Percentiles rank a stretch among this genome's conserved stretches.
These are phyloP conservation scores for Drosophila guanche DNA, from an alignment of 1,140 invertebrate species.

Conservation along the genomic window DNA sequence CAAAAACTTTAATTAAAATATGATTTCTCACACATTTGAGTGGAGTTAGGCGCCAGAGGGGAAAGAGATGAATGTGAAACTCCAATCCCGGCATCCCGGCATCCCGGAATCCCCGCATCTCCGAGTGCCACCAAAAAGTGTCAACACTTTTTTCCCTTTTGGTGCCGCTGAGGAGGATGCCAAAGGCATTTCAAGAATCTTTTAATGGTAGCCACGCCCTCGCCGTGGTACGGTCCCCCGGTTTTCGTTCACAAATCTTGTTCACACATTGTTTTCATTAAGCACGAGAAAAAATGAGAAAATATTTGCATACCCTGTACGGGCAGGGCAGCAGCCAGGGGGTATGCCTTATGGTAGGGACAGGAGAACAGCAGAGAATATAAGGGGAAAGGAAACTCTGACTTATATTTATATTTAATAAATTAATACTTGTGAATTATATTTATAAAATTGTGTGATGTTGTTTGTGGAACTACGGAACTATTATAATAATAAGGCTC, in stretches of 20 bases:
- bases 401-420: too few relatives aligned
- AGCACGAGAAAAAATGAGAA: slow-evolving; percentile 50
- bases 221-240: slow-evolving; percentile 12
- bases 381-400: too few relatives aligned
- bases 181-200: slow-evolving; percentile 62
- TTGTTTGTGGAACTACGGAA: too few relatives aligned
- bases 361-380: too few relatives aligned
- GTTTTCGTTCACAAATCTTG: slow-evolving; percentile 58
- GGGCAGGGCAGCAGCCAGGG: too few relatives aligned
- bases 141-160: slow-evolving; percentile 50
- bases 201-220: slow-evolving; percentile 66
- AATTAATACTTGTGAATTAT: too few relatives aligned
- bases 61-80: slow-evolving; percentile 1
- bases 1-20: slow-evolving; percentile 69
- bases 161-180: slow-evolving; percentile 2
- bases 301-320: slow-evolving; percentile 53
- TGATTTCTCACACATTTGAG: slow-evolving; percentile 66
- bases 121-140: slow-evolving; percentile 27
- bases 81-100: not conserved
- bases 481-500: too few relatives aligned
- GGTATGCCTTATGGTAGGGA: too few relatives aligned
- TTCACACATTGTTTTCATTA: slow-evolving; percentile 82
- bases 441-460: too few relatives aligned
- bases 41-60: slow-evolving; percentile 58
- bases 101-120: slow-evolving; percentile 6